Evolutionary conservation across 2,888 invertebrate species (phyloP).

Genomic region (Idaea aversata): DNA sequence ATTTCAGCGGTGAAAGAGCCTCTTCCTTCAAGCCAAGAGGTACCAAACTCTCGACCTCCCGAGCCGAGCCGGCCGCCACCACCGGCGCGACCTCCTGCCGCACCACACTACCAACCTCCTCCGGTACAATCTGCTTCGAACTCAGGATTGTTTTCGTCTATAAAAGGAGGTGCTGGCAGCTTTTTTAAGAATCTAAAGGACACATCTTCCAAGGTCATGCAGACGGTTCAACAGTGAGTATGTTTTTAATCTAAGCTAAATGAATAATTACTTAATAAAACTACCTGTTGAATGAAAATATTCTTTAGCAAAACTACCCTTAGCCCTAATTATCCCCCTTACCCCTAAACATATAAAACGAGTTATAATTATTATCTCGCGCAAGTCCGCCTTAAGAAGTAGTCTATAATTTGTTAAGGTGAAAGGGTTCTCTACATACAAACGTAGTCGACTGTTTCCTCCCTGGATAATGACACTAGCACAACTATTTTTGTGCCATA

Average conservation of each 20-base stretch:
- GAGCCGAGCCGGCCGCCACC: conserved; percentile 62
- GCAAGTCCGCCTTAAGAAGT: no score
- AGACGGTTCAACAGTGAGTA: conserved; percentile 94
- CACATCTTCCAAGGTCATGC: conserved; percentile 97
- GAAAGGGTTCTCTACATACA: no score
- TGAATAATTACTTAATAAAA: not conserved
- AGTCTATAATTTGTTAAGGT: no score
- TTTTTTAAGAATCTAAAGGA: conserved; percentile 97
- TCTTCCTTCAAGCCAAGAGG: conserved; percentile 45
- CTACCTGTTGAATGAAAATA: not conserved
- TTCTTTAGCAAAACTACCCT: no score
- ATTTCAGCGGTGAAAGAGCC: conserved; percentile 60
- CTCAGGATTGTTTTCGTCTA: conserved; percentile 87
- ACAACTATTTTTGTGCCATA: no score
- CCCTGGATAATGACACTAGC: no score
- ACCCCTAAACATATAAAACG: no score
- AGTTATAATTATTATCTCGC: no score
- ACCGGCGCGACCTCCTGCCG: conserved; percentile 51
- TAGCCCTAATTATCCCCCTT: no score
- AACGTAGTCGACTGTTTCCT: no score
- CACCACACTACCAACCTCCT: conserved; percentile 54
- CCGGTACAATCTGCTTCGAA: conserved; percentile 47
- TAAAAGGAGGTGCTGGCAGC: conserved; percentile 95
- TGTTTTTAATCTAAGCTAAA: conserved; percentile 1
- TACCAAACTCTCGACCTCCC: conserved; percentile 53